Base-by-base conservation (phyloP, 2,888 invertebrate genomes). In the Megalurothrips usitatus region DNA sequence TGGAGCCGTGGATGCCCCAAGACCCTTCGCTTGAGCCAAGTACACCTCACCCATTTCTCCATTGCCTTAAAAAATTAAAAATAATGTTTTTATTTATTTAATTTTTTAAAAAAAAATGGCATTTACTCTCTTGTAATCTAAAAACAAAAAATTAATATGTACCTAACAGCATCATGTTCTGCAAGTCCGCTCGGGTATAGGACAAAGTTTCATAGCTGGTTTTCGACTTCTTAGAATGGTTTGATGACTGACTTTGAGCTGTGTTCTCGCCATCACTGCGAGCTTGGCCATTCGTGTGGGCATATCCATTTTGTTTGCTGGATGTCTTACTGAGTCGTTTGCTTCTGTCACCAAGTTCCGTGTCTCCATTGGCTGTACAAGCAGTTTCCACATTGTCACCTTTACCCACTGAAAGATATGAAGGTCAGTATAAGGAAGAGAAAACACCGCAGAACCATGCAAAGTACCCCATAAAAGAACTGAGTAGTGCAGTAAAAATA, bases 31-130 rank as follows among this genome's bases (percentile, higher is more conserved):
- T 91, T 95, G 79, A 11, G 94, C 96, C 68, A 96, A 89, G 85
- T 94, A 92, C 0, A 98, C 94, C 84, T 97, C 97, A 0, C 98
- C 98, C 85, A 96, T 98, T 85, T 96, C 95, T 0, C 98, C 97
- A 43, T 96, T 93, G 26, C 97, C 94, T 93, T 17, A 79, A 82
- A 79, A 68, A 68, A 49, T 47, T n/a, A 23, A n/a, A 1, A n/a
- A n/a, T 47, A 75, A 79, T 11, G 63, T 81, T 68, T n/a, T 79
- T 78, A 28, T 23, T 68, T 26, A 19, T 58, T 78, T 43, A 43
- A 34, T 80, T 49, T 78, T 52, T 81, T 78, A 79, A 48, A 79
- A 68, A 68, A 26, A 75, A 79, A 28, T 26, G 52, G 49, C 58
- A 43, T 43, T 43, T 6, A 43, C 34, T 4, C n/a, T 58, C 26